These are phyloP conservation scores for Mylabris sibirica DNA, from an alignment of 2,888 invertebrate genomes.

Conservation along the genomic window DNA sequence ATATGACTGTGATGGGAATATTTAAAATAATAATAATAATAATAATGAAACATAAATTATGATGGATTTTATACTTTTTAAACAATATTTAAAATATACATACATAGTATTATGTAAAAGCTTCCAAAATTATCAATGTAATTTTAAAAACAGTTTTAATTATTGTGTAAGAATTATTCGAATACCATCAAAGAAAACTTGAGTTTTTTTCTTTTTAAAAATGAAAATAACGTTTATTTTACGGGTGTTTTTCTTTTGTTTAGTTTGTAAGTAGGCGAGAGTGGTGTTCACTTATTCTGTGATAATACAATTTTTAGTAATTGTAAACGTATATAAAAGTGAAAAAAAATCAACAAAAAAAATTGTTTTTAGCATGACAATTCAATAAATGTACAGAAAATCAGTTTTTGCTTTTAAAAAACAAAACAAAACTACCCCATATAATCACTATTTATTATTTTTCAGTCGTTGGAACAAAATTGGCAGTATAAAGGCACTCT, in stretches of 20 bases:
- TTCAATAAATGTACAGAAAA: conserved; percentile 58
- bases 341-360: conserved; percentile 46
- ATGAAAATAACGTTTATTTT: conserved; percentile 53
- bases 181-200: conserved; percentile 44
- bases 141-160: conserved; percentile 6
- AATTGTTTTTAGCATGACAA: conserved; percentile 63
- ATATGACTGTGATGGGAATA: conserved; percentile 51
- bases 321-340: conserved; percentile 55
- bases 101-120: conserved; percentile 49
- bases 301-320: conserved; percentile 57
- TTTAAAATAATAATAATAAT: conserved; percentile 32
- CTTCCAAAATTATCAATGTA: conserved; percentile 41
- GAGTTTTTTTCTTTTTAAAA: conserved; percentile 47
- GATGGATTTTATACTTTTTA: conserved; percentile 42
- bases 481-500: conserved; percentile 13
- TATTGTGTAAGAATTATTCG: conserved; percentile 29
- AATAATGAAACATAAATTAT: conserved; percentile 26
- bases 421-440: neutral
- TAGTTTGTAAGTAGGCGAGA: conserved; percentile 52
- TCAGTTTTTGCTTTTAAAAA: conserved; percentile 17
- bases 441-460: neutral
- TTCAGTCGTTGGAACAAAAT: neutral
- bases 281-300: conserved; percentile 63
- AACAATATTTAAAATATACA: conserved; percentile 40
- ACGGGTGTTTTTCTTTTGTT: conserved; percentile 59